Evolutionary conservation across 2,797 vertebrate genomes (phyloP), one percentile per base, ranked within the genome.

Genomic region (Apogon hyalosoma): DNA sequence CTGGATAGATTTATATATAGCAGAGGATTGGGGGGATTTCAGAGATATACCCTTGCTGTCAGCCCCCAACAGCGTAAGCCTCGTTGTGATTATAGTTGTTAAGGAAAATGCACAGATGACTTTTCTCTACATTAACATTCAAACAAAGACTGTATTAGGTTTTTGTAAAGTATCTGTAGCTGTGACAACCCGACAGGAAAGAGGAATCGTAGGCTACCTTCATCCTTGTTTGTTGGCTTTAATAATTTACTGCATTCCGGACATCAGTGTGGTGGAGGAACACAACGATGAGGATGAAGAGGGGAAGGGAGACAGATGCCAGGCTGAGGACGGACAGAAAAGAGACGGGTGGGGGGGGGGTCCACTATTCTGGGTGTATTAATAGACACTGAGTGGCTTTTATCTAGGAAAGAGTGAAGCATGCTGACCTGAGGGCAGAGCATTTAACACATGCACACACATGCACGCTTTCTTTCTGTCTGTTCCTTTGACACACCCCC

Each of bases 361-460:
- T 70, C 73, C 50, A 83, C 74, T 76, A 57, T 81, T 79, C 50
- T 43, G 43, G 47, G 81, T 70, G 46, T 94, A 93, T 94, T 90
- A 87, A 90, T 93, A 93, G 92, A 86, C 61, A 28, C 70, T 75
- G 79, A 90, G 86, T 85, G 88, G 84, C 82, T 89, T 86, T 92
- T 92, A 93, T 92, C 92, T 62, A 15, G 54, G 40, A 65, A 55
- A 61, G 77, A 85, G 64, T 69, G 64, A 80, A 86, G 75, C 61
- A 79, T 56, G 6, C 57, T 75, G 79, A 74, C 86, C 80, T 52
- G 60, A 77, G 80, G 80, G 80, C 58, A 73, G 59, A 84, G 69
- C 71, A 82, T 89, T 81, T 82, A 75, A 82, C 75, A 77, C 67
- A 63, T 6, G 76, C 54, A 78, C 55, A 79, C 59, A 51, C 63